Evolutionary conservation across 1,140 invertebrate species (phyloP), one percentile per base, ranked within the genome.

Genomic region (Bombus confusus): DNA sequence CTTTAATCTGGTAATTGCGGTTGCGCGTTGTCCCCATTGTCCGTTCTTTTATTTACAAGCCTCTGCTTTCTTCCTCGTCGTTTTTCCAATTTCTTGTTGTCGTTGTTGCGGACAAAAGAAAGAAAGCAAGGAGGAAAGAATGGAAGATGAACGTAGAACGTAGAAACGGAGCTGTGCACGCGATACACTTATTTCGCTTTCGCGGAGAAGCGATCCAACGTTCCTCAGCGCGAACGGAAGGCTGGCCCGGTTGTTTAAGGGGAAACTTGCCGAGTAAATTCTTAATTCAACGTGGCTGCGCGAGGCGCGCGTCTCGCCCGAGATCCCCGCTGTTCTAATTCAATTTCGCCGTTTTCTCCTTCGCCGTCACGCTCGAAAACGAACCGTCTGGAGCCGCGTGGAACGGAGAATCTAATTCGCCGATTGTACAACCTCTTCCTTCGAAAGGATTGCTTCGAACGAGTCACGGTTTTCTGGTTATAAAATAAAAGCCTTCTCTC

Each of bases 1-100:
- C 62, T 83, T 83, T 66, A 75, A 83, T 83, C 68, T 57, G 68
- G n/a, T 79, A 85, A 85, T 86, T 86, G 80, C 72, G n/a, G 43
- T 69, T 47, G 59, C 62, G 43, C 72, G 39, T 80, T 15, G 34
- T 64, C 12, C 64, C 22, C 12, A 3, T 79, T 31, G 64, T 34
- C 47, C 9, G 62, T 37, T 18, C n/a, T 28, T 41, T 62, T 57
- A n/a, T 31, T 72, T 41, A 28, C 15, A 4, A 18, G 1, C 25
- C 41, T 1, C 37, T n/a, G 9, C 18, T 31, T 25, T n/a, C 25
- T 4, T 18, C 41, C 41, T 41, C 37, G n/a, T 28, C 3, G 59
- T 28, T 62, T 2, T n/a, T 62, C 28, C 59, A 13, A 28, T 39
- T 31, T 83, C 59, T 62, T 37, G n/a, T 41, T 34, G 31, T 69